Percentiles rank a stretch among this genome's conserved stretches.
Evolutionary conservation across 1,140 invertebrate species (phyloP).

Genomic region (Reticulitermes speratus): DNA sequence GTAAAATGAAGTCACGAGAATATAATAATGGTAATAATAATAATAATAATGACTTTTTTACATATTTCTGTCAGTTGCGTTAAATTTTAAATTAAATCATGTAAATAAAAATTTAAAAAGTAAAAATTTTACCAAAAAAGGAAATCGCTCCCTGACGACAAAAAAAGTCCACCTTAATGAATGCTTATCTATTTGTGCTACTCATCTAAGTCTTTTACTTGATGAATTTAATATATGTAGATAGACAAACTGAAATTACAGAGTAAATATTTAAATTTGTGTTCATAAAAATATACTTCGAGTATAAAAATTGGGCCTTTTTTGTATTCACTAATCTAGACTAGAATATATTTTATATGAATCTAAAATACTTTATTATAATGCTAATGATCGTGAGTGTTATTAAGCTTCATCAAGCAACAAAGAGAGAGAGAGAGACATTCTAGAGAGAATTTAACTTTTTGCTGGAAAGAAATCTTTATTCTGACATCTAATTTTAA

Average conservation of each 20-base stretch:
- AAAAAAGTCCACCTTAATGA: too few relatives aligned
- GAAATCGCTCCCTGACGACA: too few relatives aligned
- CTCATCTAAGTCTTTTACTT: background rate
- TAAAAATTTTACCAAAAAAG: too few relatives aligned
- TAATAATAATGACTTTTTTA: background rate
- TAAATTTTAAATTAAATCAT: background rate
- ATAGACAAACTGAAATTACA: background rate
- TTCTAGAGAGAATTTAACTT: background rate
- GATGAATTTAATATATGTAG: background rate
- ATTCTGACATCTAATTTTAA: background rate
- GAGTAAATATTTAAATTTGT: background rate
- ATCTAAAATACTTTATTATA: background rate
- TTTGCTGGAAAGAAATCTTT: background rate
- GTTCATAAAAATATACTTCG: constrained; percentile 3
- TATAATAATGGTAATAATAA: background rate
- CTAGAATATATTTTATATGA: background rate
- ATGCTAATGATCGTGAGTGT: background rate
- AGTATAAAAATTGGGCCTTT: constrained; percentile 8
- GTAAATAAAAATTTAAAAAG: too few relatives aligned
- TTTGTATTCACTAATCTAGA: background rate
- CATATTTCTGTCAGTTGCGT: background rate
- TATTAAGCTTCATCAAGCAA: background rate
- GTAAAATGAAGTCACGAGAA: background rate
- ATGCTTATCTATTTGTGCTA: background rate
- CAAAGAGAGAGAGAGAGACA: constrained; percentile 22